Conservation (phyloP, 2,113 vertebrate genomes). For the Scalopus aquaticus region DNA sequence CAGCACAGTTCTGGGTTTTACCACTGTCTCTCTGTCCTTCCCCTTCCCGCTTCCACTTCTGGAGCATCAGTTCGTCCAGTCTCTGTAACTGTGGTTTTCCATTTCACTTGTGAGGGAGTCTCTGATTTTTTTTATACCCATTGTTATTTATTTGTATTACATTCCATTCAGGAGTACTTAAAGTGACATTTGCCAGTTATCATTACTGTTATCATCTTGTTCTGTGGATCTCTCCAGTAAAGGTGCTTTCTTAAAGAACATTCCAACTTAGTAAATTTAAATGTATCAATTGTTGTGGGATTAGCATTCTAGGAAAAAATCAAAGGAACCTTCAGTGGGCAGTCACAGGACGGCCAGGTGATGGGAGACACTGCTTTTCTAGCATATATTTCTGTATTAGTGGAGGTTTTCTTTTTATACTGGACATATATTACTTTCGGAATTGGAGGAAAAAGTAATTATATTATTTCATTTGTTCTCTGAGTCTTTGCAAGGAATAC, state of each 20-base stretch:
- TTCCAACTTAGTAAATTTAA: not conserved
- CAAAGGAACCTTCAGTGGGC: slow-evolving; percentile 4
- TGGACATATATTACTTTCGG: slow-evolving; percentile 61
- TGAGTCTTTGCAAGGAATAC: slow-evolving; percentile 35
- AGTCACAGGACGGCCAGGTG: not conserved
- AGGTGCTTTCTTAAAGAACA: not conserved
- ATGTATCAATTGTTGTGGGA: not conserved
- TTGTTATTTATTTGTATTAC: not conserved
- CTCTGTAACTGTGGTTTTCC: not conserved
- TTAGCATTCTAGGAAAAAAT: not conserved
- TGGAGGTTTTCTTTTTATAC: slow-evolving; percentile 5
- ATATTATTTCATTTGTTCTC: slow-evolving; percentile 13
- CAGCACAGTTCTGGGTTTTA: not conserved
- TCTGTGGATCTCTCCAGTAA: slow-evolving; percentile 3
- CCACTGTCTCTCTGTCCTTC: not conserved
- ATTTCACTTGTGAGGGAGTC: not conserved
- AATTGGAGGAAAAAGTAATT: slow-evolving; percentile 56
- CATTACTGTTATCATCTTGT: not conserved
- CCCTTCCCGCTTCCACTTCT: not conserved
- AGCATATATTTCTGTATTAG: slow-evolving; percentile 47
- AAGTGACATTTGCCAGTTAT: not conserved
- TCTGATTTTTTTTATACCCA: not conserved
- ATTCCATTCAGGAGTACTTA: not conserved
- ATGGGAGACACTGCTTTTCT: not conserved
- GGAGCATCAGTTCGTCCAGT: not conserved